Conservation (phyloP, 2,888 invertebrate genomes). For the Troides oblongomaculatus region DNA sequence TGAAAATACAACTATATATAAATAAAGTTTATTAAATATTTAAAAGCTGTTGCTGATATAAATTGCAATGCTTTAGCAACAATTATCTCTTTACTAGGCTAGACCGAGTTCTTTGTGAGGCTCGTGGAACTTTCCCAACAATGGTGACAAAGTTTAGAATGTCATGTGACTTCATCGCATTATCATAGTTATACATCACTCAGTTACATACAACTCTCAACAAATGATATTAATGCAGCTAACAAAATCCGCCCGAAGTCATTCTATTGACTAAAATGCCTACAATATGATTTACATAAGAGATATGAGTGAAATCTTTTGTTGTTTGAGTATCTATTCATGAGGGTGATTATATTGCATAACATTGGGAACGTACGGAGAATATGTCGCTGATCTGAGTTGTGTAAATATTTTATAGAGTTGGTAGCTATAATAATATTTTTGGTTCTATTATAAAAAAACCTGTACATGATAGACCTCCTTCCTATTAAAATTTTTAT, state of each 20-base stretch:
- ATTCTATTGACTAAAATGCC: conserved; percentile 53
- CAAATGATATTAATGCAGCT: conserved; percentile 53
- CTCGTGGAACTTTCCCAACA: conserved; percentile 21
- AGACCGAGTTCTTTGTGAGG: not conserved
- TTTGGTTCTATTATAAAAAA: too few species aligned
- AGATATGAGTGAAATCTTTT: conserved; percentile 65
- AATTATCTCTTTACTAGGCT: not conserved
- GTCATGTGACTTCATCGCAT: conserved; percentile 61
- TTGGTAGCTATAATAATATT: too few species aligned
- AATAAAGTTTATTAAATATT: not conserved
- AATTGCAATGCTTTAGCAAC: not conserved
- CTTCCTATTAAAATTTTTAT: too few species aligned
- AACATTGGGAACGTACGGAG: conserved; percentile 37
- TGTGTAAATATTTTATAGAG: not conserved
- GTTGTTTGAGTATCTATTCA: conserved; percentile 66
- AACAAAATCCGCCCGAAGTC: conserved; percentile 53
- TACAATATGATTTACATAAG: conserved; percentile 63
- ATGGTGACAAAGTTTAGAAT: conserved; percentile 42
- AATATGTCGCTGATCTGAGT: conserved; percentile 3
- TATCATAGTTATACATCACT: conserved; percentile 56
- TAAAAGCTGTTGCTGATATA: not conserved
- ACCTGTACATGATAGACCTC: too few species aligned
- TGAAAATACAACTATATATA: not conserved
- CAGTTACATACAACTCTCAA: conserved; percentile 53
- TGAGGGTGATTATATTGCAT: conserved; percentile 51